phyloP scores from a whole-genome alignment of 2,888 invertebrate genomes.

The Drosophila mettleri region DNA sequence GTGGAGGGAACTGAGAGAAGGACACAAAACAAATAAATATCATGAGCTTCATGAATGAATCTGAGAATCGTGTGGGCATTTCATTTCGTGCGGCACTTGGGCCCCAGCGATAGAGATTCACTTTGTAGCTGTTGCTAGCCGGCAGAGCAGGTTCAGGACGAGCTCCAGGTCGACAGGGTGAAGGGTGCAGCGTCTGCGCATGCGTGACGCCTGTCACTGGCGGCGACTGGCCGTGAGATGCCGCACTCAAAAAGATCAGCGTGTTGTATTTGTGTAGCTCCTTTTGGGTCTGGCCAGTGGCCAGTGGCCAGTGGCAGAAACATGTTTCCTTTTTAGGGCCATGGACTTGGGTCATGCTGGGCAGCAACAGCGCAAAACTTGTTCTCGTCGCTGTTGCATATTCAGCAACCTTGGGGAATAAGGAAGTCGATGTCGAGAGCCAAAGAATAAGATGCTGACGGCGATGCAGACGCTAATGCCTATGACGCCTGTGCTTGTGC shows the following conservation, averaged over 20 bases:
- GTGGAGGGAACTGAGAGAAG: constrained; percentile 31
- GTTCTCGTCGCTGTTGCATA: constrained; percentile 39
- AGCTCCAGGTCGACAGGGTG: constrained; percentile 12
- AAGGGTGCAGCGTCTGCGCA: constrained; percentile 50
- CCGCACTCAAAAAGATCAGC: constrained; percentile 33
- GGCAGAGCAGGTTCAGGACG: constrained; percentile 13
- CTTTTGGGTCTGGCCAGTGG: constrained; percentile 21
- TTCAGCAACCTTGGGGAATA: constrained; percentile 75
- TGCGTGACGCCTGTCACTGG: constrained; percentile 63
- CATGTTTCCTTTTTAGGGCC: constrained; percentile 73
- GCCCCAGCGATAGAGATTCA: constrained; percentile 16
- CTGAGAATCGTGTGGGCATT: constrained; percentile 69
- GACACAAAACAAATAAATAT: constrained; percentile 69
- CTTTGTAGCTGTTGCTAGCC: constrained; percentile 57
- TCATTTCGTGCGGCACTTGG: constrained; percentile 20
- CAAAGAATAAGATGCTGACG: constrained; percentile 28
- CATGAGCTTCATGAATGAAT: constrained; percentile 79
- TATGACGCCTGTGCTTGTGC: no score
- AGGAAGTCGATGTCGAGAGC: constrained; percentile 61
- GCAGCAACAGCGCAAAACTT: constrained; percentile 53
- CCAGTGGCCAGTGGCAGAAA: constrained; percentile 40
- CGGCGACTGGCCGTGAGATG: constrained; percentile 54
- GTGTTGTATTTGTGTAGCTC: constrained; percentile 34
- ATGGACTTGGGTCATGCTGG: constrained; percentile 64
- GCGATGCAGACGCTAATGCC: no score